Base-by-base conservation (phyloP, 2,888 invertebrate species). In the Amphipyra berbera region DNA sequence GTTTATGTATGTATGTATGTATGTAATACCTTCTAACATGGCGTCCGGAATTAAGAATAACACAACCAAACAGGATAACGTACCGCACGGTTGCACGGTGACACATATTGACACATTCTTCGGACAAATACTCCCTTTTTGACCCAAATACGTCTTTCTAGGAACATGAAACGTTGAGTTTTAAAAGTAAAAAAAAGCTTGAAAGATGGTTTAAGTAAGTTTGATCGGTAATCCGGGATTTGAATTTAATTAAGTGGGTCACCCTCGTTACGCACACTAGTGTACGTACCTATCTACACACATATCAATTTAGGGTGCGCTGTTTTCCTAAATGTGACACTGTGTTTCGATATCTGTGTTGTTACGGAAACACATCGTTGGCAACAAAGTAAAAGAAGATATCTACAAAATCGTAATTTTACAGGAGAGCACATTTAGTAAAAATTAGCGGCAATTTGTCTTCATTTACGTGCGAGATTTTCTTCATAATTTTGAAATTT, bases 61-160 rank as follows among this genome's bases (percentile, higher is more conserved):
- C 66, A 64, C n/a, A 50, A 68, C 75, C 68, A 74, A 48, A 67
- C 56, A 66, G 33, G 42, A 30, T n/a, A 30, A 33, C 15, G 55
- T 45, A 13, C 58, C 50, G 40, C 46, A 38, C 69, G 63, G 82
- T 77, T 74, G 79, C 75, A 80, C 74, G 68, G 84, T 79, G 85
- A 86, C 87, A 86, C 89, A 90, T 89, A 89, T 90, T 90, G 83
- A 90, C 89, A 81, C 78, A 83, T 82, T 79, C 81, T 76, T 60
- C 54, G 61, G 62, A 71, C 81, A 82, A 81, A 83, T 76, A 82
- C 57, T 63, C 78, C 82, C 86, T 86, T 87, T 88, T 86, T 87
- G 86, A 88, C 84, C 87, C 88, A 88, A 89, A 89, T 87, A 88
- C 69, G 79, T 72, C 80, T 79, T 90, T 90, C 90, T 79, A 68